phyloP scores from a whole-genome alignment of 2,113 vertebrate species.

The Myxocyprinus asiaticus region DNA sequence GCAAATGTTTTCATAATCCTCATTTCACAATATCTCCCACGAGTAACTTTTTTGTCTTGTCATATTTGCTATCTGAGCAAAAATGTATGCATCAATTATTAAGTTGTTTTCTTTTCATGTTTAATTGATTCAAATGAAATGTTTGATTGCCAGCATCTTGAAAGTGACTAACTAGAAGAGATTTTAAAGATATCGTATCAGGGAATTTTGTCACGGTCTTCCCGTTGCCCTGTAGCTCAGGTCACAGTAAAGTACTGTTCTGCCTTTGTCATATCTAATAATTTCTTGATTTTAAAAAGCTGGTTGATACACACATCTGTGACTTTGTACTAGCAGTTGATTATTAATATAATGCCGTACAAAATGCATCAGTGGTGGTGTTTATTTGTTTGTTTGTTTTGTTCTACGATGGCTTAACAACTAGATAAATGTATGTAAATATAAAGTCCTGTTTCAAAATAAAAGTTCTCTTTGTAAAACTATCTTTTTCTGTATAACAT shows the following conservation, averaged over 20 bases:
- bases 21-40: not conserved
- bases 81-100: not conserved
- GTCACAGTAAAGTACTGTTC: slow-evolving; percentile 63
- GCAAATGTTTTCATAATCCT: not conserved
- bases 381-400: not conserved
- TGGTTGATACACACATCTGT: slow-evolving; percentile 36
- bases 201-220: slow-evolving; percentile 71
- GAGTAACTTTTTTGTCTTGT: too few species aligned
- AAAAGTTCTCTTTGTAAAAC: slow-evolving; percentile 2
- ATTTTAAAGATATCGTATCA: slow-evolving; percentile 67
- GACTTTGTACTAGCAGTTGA: slow-evolving; percentile 10
- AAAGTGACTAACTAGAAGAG: slow-evolving; percentile 57
- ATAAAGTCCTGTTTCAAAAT: slow-evolving; percentile 15
- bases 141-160: not conserved
- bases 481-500: too few species aligned
- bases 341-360: slow-evolving; percentile 17
- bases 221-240: slow-evolving; percentile 73
- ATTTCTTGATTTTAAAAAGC: slow-evolving; percentile 18
- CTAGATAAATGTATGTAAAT: not conserved
- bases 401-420: not conserved
- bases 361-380: not conserved
- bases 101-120: not conserved
- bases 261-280: slow-evolving; percentile 48
- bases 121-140: not conserved
- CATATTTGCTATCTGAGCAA: not conserved